Evolutionary conservation across 2,888 invertebrate species (phyloP).

Genomic region (Hypercompe scribonia): DNA sequence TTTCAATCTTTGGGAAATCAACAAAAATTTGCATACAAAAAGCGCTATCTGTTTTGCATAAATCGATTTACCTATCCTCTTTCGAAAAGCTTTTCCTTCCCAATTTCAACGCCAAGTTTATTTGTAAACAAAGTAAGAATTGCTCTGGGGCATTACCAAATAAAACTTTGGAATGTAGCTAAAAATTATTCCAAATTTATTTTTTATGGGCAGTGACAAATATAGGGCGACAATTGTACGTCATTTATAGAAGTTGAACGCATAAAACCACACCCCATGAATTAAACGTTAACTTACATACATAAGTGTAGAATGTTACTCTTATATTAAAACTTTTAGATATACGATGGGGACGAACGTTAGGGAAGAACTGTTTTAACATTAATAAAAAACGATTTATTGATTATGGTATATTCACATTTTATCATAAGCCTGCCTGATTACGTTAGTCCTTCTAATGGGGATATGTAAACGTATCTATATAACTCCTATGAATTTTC

Average conservation of each 20-base stretch:
- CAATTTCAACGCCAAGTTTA: slow-evolving; percentile 83
- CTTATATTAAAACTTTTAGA: not conserved
- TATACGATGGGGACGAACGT: not conserved
- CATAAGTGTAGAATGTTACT: slow-evolving; percentile 21
- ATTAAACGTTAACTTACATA: slow-evolving; percentile 23
- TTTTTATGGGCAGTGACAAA: slow-evolving; percentile 60
- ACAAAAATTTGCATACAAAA: slow-evolving; percentile 85
- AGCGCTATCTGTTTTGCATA: slow-evolving; percentile 85
- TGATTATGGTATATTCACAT: no score
- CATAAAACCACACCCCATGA: slow-evolving; percentile 18
- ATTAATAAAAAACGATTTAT: no score
- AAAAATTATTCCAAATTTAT: slow-evolving; percentile 72
- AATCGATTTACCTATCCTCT: slow-evolving; percentile 85
- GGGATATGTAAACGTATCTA: not conserved
- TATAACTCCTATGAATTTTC: no score
- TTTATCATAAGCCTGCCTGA: no score
- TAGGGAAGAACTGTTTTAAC: no score
- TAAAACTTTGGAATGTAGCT: slow-evolving; percentile 77
- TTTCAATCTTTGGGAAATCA: slow-evolving; percentile 85
- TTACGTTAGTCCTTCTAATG: no score
- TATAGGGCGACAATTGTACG: slow-evolving; percentile 48
- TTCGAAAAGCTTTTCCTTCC: slow-evolving; percentile 82
- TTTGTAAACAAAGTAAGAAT: slow-evolving; percentile 85
- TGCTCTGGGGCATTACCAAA: slow-evolving; percentile 83
- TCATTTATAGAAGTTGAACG: slow-evolving; percentile 47